These are phyloP conservation scores for Camponotus fellah DNA, from an alignment of 2,888 invertebrate genomes.

Conservation along the genomic window DNA sequence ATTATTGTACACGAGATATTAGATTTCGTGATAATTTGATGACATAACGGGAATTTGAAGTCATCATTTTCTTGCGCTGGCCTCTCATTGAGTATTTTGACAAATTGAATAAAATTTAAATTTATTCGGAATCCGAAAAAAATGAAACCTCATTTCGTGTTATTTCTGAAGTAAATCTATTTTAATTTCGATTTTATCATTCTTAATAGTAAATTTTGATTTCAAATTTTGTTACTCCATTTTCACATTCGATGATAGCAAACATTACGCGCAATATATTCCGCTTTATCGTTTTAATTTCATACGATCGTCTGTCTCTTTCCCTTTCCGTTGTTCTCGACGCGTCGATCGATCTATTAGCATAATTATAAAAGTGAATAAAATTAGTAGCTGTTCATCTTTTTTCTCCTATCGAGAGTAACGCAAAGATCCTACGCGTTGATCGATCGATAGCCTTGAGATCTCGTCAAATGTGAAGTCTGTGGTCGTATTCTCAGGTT, in stretches of 20 bases:
- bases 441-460: slow-evolving; percentile 27
- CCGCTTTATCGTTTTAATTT: neutral
- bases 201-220: neutral
- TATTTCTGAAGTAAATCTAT: neutral
- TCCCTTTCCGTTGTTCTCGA: neutral
- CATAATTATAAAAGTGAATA: neutral
- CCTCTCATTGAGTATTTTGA: neutral
- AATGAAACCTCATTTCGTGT: neutral
- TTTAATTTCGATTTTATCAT: neutral
- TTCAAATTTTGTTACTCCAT: neutral
- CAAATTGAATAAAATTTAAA: neutral
- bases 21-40: neutral
- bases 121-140: neutral
- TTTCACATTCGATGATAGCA: neutral
- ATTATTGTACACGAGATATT: neutral
- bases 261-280: neutral
- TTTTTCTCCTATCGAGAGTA: neutral
- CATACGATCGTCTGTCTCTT: neutral
- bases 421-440: neutral
- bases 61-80: neutral
- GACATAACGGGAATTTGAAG: neutral
- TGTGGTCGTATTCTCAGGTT: slow-evolving; percentile 14
- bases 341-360: neutral
- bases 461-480: slow-evolving; percentile 14
- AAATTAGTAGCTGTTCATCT: neutral